phyloP scores from a whole-genome alignment of 2,888 invertebrate genomes.

The Dynastes maya region DNA sequence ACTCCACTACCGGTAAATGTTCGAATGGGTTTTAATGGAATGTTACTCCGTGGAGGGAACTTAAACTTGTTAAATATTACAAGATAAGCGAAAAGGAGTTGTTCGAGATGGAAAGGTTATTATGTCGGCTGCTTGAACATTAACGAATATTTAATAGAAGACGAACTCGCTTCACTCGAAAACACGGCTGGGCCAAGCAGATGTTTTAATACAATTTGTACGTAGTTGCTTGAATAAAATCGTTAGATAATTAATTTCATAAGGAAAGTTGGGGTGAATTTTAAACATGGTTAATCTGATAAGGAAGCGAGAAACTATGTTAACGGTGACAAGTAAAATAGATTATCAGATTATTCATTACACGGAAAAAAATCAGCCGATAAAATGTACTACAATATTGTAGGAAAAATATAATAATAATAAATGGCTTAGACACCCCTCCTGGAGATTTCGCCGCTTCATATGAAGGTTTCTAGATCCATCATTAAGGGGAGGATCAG shows the following conservation, averaged over 20 bases:
- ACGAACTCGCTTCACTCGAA: not conserved
- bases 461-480: no score
- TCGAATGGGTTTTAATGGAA: slow-evolving; percentile 20
- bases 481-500: no score
- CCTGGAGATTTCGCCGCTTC: no score
- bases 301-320: no score
- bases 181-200: not conserved
- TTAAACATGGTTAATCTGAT: no score
- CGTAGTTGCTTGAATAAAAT: not conserved
- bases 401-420: no score
- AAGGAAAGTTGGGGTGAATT: not conserved
- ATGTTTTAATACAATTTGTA: not conserved
- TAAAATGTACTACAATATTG: no score
- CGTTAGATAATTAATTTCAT: not conserved
- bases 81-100: not conserved
- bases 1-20: slow-evolving; percentile 12
- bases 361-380: no score
- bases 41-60: not conserved
- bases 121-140: not conserved
- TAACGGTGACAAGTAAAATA: no score
- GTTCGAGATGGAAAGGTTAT: not conserved
- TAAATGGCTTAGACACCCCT: no score
- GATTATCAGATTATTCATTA: no score
- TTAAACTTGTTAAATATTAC: slow-evolving; percentile 26
- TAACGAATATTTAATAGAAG: slow-evolving; percentile 4